Base-by-base conservation (phyloP, 2,888 invertebrate genomes). In the Lasioglossum oenotherae region DNA sequence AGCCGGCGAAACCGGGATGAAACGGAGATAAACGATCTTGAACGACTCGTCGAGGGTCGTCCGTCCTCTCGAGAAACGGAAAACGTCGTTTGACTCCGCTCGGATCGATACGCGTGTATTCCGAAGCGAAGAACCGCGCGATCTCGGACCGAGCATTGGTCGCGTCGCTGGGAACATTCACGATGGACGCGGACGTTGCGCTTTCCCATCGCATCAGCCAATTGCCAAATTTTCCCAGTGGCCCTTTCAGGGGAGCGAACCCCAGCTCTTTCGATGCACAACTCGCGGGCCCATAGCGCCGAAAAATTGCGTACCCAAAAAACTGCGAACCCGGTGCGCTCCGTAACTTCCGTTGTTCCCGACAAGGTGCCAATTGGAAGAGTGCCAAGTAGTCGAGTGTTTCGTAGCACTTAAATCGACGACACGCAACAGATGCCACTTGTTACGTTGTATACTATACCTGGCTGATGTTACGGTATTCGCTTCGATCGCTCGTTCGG, bases 361-460 rank as follows among this genome's bases (percentile, higher is more conserved):
- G 93, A 93, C 72, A 44, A 81, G 91, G 88, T 90, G 95, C 94
- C 94, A 94, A 94, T 93, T 95, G 95, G 95, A 93, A 91, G 82
- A 82, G 87, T 89, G 94, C 95, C 95, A 95, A 91, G 90, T 90
- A 92, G 92, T 92, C 92, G 91, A 94, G 92, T 93, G 92, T 93
- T 92, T 93, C 91, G 91, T 86, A 82, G 89, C 90, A 91, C 92
- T 92, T 93, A 92, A 91, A 91, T 86, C 92, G 91, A 90, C 80
- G 80, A 87, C 93, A 93, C 89, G 94, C 95, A 94, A 94, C 95
- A 95, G 95, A 93, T 94, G 92, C 93, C 94, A 94, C 95, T 94
- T 95, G 94, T 95, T 94, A 94, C 93, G 89, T 93, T 93, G 84
- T 87, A 78, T 74, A 72, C 84, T 85, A 83, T 75, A 84, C 73